Evolutionary conservation across 2,113 vertebrate species (phyloP), one percentile per base, ranked within the genome.

Genomic region (Syrmaticus mikado): DNA sequence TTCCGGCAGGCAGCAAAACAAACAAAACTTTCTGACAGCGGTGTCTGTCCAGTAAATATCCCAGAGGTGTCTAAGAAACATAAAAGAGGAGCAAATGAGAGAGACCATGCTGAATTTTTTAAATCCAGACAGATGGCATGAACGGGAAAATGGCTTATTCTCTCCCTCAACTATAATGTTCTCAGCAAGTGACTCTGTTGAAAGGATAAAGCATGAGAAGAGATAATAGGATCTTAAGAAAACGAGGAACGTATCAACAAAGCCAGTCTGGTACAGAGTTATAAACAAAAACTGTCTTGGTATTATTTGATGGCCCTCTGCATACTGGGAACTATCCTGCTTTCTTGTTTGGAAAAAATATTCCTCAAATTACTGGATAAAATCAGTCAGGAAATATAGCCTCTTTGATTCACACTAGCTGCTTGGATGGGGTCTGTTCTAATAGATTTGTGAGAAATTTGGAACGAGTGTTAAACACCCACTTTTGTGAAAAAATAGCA

Each of bases 131-230:
- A 95, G 94, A 95, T 96, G 89, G 92, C 82, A 80, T 80, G 71
- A 89, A 93, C 25, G 74, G 80, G 89, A 93, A 95, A 73, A 80
- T 46, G 80, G 68, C 87, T 91, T 80, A 77, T 93, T 87, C 71
- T 89, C 74, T 92, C 72, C 55, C 82, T 93, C 87, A 87, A 43
- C 72, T 93, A 27, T 93, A 92, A 89, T 85, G 64, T 92, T 94
- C 82, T 87, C 91, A 95, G 91, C 87, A 95, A 94, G 92, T 46
- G 67, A 71, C 81, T 87, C 85, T 80, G 60, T 85, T 91, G 78
- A 93, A 96, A 93, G 75, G 45, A 74, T 80, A 91, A 91, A 93
- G 75, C 90, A 80, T 87, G 55, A 95, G 92, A 94, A 94, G 78
- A 91, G 67, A 91, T 94, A 94, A 94, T 89, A 80, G 81, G 61